phyloP scores from a whole-genome alignment of 92 coral and sea anemone species.

The Montipora capitata region DNA sequence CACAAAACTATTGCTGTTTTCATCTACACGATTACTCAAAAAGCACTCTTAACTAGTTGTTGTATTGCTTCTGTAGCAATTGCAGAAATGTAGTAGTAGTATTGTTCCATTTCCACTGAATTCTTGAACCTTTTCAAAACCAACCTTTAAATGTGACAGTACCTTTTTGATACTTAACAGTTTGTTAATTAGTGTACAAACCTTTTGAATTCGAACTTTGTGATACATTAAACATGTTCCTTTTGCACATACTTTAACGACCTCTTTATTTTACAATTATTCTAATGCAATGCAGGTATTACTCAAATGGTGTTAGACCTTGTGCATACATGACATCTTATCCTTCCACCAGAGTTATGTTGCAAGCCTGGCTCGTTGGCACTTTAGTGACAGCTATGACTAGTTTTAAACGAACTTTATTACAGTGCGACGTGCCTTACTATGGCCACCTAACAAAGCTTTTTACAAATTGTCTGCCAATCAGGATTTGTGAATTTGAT shows the following conservation, averaged over 20 bases:
- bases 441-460: no score
- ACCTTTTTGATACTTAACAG: not conserved
- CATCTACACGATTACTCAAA: not conserved
- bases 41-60: not conserved
- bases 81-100: not conserved
- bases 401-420: no score
- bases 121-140: not conserved
- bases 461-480: no score
- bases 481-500: no score
- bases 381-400: no score
- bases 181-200: not conserved
- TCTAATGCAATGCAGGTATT: no score
- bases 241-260: not conserved
- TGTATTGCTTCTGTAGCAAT: not conserved
- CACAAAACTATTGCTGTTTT: no score
- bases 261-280: not conserved
- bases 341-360: no score
- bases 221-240: not conserved
- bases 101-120: not conserved
- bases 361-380: no score
- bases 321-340: no score
- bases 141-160: not conserved
- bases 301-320: no score
- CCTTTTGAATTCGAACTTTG: not conserved
- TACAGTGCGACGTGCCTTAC: no score